Conservation (phyloP, 2,113 vertebrate genomes). For the Muscicapa adusta region DNA sequence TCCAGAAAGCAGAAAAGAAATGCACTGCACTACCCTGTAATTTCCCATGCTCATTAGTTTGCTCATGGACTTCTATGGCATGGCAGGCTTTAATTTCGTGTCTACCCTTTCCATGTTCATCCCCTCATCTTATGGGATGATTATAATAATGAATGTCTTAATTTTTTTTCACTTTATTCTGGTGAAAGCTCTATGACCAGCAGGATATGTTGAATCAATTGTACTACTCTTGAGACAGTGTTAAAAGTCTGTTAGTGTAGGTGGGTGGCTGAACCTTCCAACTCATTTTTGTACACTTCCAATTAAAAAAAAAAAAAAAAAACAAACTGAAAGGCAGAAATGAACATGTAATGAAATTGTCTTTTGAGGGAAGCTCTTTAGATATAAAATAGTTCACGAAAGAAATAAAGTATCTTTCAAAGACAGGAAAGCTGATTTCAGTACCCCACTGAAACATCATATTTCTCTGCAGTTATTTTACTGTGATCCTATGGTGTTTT, state of each 20-base stretch:
- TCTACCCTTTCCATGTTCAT: constrained; percentile 13
- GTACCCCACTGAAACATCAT: neutral
- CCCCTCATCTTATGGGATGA: neutral
- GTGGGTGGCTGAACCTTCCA: neutral
- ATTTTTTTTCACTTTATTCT: constrained; percentile 40
- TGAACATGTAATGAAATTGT: neutral
- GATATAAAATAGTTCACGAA: neutral
- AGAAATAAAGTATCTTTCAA: neutral
- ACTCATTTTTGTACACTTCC: neutral
- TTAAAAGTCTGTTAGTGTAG: neutral
- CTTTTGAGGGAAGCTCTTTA: neutral
- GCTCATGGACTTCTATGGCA: neutral
- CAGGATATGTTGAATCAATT: neutral
- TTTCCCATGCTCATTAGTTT: constrained; percentile 18
- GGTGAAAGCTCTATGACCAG: constrained; percentile 20
- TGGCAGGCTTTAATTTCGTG: constrained; percentile 60
- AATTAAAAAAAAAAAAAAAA: neutral
- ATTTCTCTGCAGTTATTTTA: neutral
- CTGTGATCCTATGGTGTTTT: neutral
- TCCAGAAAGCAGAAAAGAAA: constrained; percentile 14
- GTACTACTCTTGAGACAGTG: neutral
- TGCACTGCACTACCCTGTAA: neutral
- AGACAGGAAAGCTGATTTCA: neutral
- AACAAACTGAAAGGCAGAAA: neutral
- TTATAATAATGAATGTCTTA: constrained; percentile 15